Base-by-base conservation (phyloP, 2,888 invertebrate species). In the Ligdia adustata region DNA sequence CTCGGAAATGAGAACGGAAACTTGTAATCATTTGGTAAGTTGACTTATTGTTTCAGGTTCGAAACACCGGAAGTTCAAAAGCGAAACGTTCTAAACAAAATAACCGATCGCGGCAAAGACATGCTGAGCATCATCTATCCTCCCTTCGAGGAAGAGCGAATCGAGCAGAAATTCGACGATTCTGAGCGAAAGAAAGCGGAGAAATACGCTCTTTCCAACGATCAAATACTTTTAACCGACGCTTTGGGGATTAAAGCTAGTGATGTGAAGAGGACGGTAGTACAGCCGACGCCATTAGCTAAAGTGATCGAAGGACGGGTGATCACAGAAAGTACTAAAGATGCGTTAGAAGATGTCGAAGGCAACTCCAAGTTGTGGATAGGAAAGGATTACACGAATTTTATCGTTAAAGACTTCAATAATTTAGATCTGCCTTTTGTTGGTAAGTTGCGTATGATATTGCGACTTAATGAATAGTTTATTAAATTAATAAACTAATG, bases 361-460 rank as follows among this genome's bases (percentile, higher is more conserved):
- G 95, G 95, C 0, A 94, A 94, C 39, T 94, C 96, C 0, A 98
- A 98, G 72, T 88, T 96, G 39, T 99, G 98, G 98, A 93, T 97
- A 33, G 98, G 98, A 47, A 99, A 99, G 82, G 98, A 99, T 76
- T 99, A 99, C 70, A 95, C 95, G 0, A 99, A 99, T 86, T 98
- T 98, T 76, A 98, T 99, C 55, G 95, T 97, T 51, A 98, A 98
- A 78, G 99, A 99, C 84, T 98, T 98, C 78, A 94, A 93, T 52
- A 95, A 97, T 81, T 92, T 98, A 52, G 96, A 98, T 72, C 92
- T 95, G 60, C 98, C 98, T 0, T 97, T 95, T 90, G 87, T 90
- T 42, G 90, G 90, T 90, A 37, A 82, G 84, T 78, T 3, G n/a
- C 7, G 7, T 18, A 18, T 1, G 5, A 18, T 18, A n/a, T n/a